Percentiles rank a stretch among this genome's conserved stretches.
phyloP scores from a whole-genome alignment of 2,113 vertebrate species.

The Daubentonia madagascariensis region DNA sequence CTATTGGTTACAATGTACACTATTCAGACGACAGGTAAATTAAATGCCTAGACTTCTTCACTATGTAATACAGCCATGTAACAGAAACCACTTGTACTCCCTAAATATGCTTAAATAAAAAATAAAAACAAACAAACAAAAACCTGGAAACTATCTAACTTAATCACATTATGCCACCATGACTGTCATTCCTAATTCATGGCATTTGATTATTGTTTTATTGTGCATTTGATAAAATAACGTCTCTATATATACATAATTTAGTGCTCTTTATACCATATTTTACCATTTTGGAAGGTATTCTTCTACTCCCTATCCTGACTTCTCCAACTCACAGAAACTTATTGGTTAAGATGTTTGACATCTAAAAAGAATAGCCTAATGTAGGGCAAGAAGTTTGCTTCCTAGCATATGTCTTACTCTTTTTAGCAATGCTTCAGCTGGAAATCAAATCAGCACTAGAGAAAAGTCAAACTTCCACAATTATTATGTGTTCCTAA shows the following conservation, averaged over 20 bases:
- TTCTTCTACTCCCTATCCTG: background rate
- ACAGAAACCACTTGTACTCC: no score
- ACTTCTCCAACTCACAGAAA: background rate
- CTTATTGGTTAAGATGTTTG: background rate
- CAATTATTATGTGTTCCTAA: conserved; percentile 42
- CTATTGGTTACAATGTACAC: no score
- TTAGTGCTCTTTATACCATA: background rate
- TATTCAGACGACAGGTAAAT: no score
- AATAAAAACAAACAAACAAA: no score
- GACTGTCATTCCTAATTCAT: background rate
- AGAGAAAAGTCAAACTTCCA: conserved; percentile 27
- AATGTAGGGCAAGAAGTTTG: background rate
- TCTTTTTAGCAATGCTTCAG: background rate
- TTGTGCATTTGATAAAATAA: background rate
- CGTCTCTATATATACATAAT: background rate
- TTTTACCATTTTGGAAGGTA: background rate
- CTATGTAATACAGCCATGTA: no score
- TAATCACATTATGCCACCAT: background rate
- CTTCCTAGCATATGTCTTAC: background rate
- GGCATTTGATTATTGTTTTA: background rate
- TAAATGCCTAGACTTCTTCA: no score
- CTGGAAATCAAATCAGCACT: background rate
- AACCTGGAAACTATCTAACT: background rate
- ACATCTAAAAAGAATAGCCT: background rate
- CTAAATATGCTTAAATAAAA: no score